Base-by-base conservation (phyloP, 2,888 invertebrate genomes). In the Dryobota labecula region DNA sequence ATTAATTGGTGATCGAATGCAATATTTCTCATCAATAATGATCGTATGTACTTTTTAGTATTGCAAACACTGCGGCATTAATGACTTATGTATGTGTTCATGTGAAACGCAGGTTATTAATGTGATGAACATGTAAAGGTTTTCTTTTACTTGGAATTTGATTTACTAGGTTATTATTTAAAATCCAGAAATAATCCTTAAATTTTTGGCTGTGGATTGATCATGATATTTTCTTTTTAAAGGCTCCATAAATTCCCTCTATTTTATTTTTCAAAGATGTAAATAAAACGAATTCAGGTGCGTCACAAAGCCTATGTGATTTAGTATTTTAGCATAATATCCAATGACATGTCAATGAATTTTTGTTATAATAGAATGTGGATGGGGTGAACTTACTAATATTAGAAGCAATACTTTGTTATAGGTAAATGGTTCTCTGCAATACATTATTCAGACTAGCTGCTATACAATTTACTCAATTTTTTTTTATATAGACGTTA, bases 261-360 rank as follows among this genome's bases (percentile, higher is more conserved):
- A 60, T 76, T 47, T 68, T 72, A 68, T 61, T 67, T 68, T 74
- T 69, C 57, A 63, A 30, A 63, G 8, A 53, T 86, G 82, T 82
- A 86, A 77, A 84, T 84, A 75, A 76, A 78, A 73, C 72, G 77
- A 80, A 82, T 83, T 86, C 83, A 78, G 82, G 82, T 82, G 83
- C 84, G 80, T 87, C 81, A 83, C 84, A 88, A 88, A 88, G 87
- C 89, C 89, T 90, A 89, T 90, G 90, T 91, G 91, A 91, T 92
- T 87, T 90, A 91, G 88, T 89, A 88, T 86, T 87, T 86, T 91
- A 91, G 91, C 90, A 90, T 92, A 92, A 90, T 92, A 92, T 91
- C 90, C 83, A 86, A 87, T 78, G 71, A 70, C 57, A 73, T 76
- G 86, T 89, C 84, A 86, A 79, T 82, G 65, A 73, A 79, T 79